These are phyloP conservation scores for Pelochelys cantorii DNA, from an alignment of 2,797 vertebrate species.

Conservation along the genomic window DNA sequence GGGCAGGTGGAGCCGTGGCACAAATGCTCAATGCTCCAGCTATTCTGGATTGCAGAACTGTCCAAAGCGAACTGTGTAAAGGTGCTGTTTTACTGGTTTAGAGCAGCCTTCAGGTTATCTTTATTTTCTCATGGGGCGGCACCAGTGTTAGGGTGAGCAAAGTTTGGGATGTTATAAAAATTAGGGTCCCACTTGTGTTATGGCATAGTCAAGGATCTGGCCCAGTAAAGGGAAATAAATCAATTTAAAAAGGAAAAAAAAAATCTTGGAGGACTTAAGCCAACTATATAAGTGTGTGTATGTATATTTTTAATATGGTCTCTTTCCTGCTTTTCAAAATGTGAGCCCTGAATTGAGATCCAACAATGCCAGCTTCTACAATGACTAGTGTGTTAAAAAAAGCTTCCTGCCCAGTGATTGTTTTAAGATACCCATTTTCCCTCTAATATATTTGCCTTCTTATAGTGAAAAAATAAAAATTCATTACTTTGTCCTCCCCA, in stretches of 20 bases:
- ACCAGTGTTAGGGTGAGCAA: background rate
- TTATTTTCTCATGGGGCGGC: background rate
- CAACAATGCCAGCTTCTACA: slow-evolving; percentile 11
- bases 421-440: slow-evolving; percentile 16
- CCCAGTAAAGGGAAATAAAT: background rate
- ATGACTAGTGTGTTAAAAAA: background rate
- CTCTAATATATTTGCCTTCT: slow-evolving; percentile 65
- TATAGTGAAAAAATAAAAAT: slow-evolving; percentile 59
- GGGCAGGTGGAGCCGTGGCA: fast-evolving
- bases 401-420: background rate
- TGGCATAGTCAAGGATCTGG: background rate
- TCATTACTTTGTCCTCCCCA: slow-evolving; percentile 65
- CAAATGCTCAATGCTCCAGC: background rate
- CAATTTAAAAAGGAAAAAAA: fast-evolving
- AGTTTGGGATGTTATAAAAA: background rate
- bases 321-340: slow-evolving; percentile 25
- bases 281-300: background rate
- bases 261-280: background rate
- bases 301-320: background rate
- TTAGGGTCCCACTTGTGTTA: background rate
- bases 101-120: background rate
- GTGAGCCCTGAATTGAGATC: slow-evolving; percentile 27
- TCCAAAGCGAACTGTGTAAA: background rate
- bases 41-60: background rate
- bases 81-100: background rate